Evolutionary conservation across 1,140 invertebrate species (phyloP), one percentile per base, ranked within the genome.

Genomic region (Babylonia areolata): DNA sequence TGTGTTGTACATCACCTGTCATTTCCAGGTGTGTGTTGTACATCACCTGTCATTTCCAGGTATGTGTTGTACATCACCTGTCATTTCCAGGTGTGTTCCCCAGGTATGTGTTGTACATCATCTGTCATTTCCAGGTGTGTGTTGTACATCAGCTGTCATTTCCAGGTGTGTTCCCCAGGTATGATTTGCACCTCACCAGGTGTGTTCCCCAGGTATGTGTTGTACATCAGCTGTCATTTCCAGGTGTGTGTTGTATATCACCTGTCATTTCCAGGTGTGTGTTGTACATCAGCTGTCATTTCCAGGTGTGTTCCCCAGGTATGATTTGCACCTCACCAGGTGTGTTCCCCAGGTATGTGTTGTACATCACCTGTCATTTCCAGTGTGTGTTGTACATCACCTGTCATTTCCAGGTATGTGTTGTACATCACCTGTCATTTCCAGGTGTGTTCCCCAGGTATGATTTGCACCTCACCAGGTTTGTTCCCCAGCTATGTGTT

Each of bases 1-100:
- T 51, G 46, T 9, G 46, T 51, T 12, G 33, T n/a, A 39, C 11
- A 9, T 20, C 11, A 85, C 51, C 58, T 42, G 69, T 40, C 80
- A 71, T 46, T 73, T 33, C 17, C 71, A 92, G 86, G 89, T 93
- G 54, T 92, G 92, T 9, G 92, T 93, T n/a, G n/a, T n/a, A n/a
- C n/a, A n/a, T n/a, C n/a, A n/a, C n/a, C n/a, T n/a, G n/a, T n/a
- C n/a, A n/a, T n/a, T 51, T 9, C 9, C 46, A 51, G 46, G 46
- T 51, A 17, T 51, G 46, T 9, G 46, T 51, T 12, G 33, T n/a
- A 39, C 11, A 9, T 20, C 11, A 85, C 51, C 58, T 42, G 69
- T 40, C 80, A 71, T 46, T 73, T 33, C 17, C 71, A 92, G 86
- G 89, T 93, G 54, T 51, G n/a, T n/a, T n/a, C n/a, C 9, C 9